Evolutionary conservation across 2,113 vertebrate species (phyloP).

Genomic region (Xenotilapia longispinis): DNA sequence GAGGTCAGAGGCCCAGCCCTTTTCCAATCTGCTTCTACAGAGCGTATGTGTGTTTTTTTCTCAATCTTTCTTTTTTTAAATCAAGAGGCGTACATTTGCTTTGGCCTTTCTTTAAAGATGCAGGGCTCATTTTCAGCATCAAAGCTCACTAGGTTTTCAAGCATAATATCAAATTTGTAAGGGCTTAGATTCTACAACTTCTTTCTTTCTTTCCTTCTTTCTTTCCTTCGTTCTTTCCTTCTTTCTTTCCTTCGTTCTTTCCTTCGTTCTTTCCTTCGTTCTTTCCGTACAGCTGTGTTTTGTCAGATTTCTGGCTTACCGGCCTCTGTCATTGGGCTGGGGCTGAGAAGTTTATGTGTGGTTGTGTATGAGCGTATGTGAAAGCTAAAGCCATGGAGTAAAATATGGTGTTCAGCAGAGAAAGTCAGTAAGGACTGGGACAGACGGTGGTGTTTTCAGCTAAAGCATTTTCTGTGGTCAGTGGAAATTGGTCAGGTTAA

Average conservation of each 20-base stretch:
- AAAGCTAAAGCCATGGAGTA: background rate
- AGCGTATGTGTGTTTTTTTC: background rate
- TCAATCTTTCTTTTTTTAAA: conserved; percentile 19
- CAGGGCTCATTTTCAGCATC: conserved; percentile 27
- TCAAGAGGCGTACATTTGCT: conserved; percentile 27
- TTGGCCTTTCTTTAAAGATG: conserved; percentile 36
- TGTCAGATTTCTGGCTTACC: conserved; percentile 14
- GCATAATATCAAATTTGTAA: conserved; percentile 22
- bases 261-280: background rate
- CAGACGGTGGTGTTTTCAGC: background rate
- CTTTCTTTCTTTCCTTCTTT: background rate
- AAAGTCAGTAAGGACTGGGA: background rate
- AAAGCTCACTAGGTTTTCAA: conserved; percentile 38
- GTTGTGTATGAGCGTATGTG: background rate
- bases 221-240: background rate
- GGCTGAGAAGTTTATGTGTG: background rate
- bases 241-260: background rate
- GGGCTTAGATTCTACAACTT: background rate
- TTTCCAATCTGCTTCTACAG: background rate
- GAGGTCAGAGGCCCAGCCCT: conserved; percentile 52
- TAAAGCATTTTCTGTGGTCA: background rate
- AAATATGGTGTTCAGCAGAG: background rate
- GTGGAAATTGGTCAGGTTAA: background rate
- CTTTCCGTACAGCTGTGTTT: conserved; percentile 35
- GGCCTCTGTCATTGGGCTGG: conserved; percentile 5